Base-by-base conservation (phyloP, 92 coral and sea anemone species). In the Pocillopora meandrina region DNA sequence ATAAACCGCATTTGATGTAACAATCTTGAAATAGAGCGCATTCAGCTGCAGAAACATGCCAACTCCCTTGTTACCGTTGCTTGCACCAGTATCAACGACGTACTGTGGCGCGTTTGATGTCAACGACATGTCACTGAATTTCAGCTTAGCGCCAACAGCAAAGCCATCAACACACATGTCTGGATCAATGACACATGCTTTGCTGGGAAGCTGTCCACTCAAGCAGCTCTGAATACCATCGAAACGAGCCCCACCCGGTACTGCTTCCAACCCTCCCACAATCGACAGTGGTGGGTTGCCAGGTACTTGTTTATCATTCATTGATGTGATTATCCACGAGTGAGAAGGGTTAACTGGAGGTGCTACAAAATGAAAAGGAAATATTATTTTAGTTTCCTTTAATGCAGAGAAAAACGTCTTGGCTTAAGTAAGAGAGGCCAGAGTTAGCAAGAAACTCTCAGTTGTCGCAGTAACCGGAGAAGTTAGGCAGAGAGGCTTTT, bases 281-380 rank as follows among this genome's bases (percentile, higher is more conserved):
- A 81, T 82, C 58, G 74, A n/a, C 33, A 94, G 87, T 2, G 88
- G 86, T 11, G 97, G 97, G 31, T 87, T 82, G 2, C 98, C 98
- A 13, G 95, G 84, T n/a, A 92, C 86, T 18, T 61, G 17, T 33
- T 84, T 80, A 69, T 87, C 91, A 36, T 85, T 74, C 57, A 95
- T 84, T 20, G 87, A 55, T 16, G 95, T 75, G 57, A 96, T 75
- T 17, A 94, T 31, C 98, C 96, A 96, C 15, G 93, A 90, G 70
- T 84, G 94, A 58, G 86, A 65, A 2, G 98, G 95, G 12, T 60
- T 71, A 35, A 94, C 95, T 15, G 98, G 98, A 18, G 98, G 98
- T 12, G 98, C 97, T 92, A 84, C 17, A 3, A 12, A 64, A 17
- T 5, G 14, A 78, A 63, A n/a, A 8, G 18, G 61, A 88, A 33